Evolutionary conservation across 2,113 vertebrate species (phyloP), one percentile per base, ranked within the genome.

Genomic region (Gallinago paraguaiae): DNA sequence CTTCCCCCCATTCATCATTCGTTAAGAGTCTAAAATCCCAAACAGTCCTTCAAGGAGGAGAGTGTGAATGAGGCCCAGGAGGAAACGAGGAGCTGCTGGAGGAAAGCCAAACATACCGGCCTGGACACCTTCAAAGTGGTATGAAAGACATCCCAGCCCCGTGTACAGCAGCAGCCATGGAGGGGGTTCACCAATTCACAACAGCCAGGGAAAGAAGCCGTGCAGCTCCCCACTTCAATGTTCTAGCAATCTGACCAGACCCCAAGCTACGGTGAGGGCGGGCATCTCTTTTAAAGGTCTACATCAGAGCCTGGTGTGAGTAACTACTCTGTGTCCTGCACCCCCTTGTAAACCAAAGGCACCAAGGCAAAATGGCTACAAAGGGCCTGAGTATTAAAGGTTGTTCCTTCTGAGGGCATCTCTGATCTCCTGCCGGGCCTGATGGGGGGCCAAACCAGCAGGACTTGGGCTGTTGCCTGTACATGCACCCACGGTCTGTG

Each of bases 31-130:
- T 95, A 68, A 94, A 96, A 91, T 89, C 90, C 86, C 83, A 95
- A 95, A 95, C 83, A 97, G 91, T 91, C 94, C 91, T 92, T 97
- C 96, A 97, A 91, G 89, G 77, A 97, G 94, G 30, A 95, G 45
- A 95, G 61, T 64, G 87, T 92, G 91, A 95, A 96, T 0, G 74
- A 96, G 93, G 59, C 95, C 89, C 93, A 92, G 69, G 95, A 97
- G 94, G 77, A 95, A 96, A 93, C 60, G 86, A 81, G 92, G 51
- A 89, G 51, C 57, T 94, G 86, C 75, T 96, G 96, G 92, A 96
- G 82, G 63, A 92, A 94, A 92, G 95, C 94, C 96, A 95, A 79
- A 61, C 87, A 65, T 60, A 89, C 72, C 53, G 82, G 69, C 53
- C 57, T 4, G 0, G 83, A 92, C 83, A 96, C 93, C 83, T 97